Percentiles rank a stretch among this genome's conserved stretches.
Evolutionary conservation across 1,140 invertebrate genomes (phyloP).

Genomic region (Pseudoatta argentina): DNA sequence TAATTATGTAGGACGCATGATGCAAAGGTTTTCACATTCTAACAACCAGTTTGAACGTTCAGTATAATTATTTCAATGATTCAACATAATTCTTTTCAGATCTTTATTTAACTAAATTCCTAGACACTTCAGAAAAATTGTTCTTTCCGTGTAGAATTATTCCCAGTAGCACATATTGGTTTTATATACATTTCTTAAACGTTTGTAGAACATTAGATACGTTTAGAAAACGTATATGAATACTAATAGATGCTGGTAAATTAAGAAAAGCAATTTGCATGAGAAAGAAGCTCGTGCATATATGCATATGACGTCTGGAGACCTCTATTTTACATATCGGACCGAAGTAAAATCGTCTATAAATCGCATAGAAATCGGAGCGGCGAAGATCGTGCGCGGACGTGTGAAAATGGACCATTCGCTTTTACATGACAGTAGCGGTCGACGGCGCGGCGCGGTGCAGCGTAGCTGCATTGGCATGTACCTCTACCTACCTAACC

Average conservation of each 20-base stretch:
- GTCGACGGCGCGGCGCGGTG: neutral
- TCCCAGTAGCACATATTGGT: no score
- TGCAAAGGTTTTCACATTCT: neutral
- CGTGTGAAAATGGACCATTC: conserved; percentile 76
- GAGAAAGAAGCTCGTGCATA: neutral
- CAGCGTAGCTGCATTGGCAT: conserved; percentile 73
- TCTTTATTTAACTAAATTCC: no score
- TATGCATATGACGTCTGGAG: neutral
- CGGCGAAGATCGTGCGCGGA: conserved; percentile 11
- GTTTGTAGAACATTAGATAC: no score
- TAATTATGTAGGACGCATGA: no score
- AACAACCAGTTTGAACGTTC: no score
- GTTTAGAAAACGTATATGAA: no score
- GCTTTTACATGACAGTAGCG: conserved; percentile 70
- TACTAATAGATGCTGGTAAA: neutral
- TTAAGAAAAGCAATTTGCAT: neutral
- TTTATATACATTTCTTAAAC: no score
- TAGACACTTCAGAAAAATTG: no score
- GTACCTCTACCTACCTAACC: conserved; percentile 63
- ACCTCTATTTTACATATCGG: neutral
- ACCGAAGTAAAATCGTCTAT: neutral
- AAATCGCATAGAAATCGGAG: conserved; percentile 23
- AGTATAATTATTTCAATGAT: no score
- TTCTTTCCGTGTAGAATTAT: no score
- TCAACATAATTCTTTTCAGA: no score